These are phyloP conservation scores for Holocentrus rufus DNA, from an alignment of 2,797 vertebrate genomes.

Conservation along the genomic window DNA sequence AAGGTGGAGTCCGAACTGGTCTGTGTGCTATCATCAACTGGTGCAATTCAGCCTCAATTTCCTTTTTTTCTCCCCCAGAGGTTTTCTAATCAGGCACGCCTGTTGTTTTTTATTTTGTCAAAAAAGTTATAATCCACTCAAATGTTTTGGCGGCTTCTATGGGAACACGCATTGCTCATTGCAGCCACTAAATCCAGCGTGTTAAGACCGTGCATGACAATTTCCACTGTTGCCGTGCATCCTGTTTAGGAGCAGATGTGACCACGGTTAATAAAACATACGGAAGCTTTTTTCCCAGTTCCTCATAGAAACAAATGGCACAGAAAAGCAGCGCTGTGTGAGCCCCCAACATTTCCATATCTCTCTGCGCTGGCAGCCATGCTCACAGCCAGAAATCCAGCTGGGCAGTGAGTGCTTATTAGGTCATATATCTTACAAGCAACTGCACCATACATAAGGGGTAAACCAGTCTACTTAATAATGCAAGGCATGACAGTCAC, in stretches of 20 bases:
- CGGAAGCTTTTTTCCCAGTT: conserved; percentile 2
- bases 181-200: conserved; percentile 1
- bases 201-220: background rate
- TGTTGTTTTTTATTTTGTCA: background rate
- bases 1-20: conserved; percentile 18
- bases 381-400: too few species aligned
- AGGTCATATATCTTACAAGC: too few species aligned
- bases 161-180: too few species aligned
- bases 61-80: background rate
- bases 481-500: too few species aligned
- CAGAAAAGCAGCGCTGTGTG: too few species aligned
- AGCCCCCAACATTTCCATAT: too few species aligned
- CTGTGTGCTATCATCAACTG: conserved; percentile 1
- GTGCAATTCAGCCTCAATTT: background rate
- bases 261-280: conserved; percentile 21
- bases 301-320: too few species aligned
- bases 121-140: background rate
- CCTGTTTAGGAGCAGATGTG: conserved; percentile 27
- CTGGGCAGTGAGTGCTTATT: too few species aligned
- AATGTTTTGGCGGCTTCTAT: background rate
- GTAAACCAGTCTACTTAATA: too few species aligned
- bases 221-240: conserved; percentile 24
- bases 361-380: too few species aligned
- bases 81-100: background rate
- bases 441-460: too few species aligned